phyloP scores from a whole-genome alignment of 2,888 invertebrate genomes.

The Stenurella melanura region DNA sequence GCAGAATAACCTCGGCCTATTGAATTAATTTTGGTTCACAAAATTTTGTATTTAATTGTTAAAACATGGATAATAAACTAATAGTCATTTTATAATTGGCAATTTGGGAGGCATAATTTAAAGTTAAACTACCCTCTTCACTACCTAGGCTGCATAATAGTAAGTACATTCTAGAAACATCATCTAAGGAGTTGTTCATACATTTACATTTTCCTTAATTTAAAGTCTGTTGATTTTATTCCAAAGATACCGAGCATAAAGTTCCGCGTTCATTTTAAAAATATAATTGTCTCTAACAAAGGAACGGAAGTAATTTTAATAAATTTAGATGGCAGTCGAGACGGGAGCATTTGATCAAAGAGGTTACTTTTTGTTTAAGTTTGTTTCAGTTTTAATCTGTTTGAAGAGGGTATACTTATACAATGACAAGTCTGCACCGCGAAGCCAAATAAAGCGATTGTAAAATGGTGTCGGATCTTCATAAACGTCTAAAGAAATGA shows the following conservation, averaged over 20 bases:
- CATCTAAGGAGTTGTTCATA: background rate
- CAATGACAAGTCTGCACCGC: constrained; percentile 59
- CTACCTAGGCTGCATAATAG: background rate
- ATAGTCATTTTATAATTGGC: no score
- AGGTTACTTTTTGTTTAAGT: constrained; percentile 41
- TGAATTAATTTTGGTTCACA: no score
- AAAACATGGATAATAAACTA: no score
- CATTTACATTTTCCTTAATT: constrained; percentile 25
- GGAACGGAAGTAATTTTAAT: constrained; percentile 31
- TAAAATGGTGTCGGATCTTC: constrained; percentile 68
- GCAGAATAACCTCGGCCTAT: no score
- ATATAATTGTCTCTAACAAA: constrained; percentile 27
- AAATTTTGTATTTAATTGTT: no score
- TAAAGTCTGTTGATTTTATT: constrained; percentile 15
- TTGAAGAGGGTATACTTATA: constrained; percentile 52
- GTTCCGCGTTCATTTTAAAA: constrained; percentile 8
- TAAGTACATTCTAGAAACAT: background rate
- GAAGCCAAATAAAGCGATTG: constrained; percentile 65
- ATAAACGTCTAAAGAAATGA: constrained; percentile 69
- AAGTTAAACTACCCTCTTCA: background rate
- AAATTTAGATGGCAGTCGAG: constrained; percentile 19
- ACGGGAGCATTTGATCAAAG: constrained; percentile 21
- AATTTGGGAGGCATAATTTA: no score
- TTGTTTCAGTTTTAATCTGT: constrained; percentile 58
- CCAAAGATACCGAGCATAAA: constrained; percentile 5